phyloP scores from a whole-genome alignment of 1,140 invertebrate genomes.

The Leptoteleia sp. region DNA sequence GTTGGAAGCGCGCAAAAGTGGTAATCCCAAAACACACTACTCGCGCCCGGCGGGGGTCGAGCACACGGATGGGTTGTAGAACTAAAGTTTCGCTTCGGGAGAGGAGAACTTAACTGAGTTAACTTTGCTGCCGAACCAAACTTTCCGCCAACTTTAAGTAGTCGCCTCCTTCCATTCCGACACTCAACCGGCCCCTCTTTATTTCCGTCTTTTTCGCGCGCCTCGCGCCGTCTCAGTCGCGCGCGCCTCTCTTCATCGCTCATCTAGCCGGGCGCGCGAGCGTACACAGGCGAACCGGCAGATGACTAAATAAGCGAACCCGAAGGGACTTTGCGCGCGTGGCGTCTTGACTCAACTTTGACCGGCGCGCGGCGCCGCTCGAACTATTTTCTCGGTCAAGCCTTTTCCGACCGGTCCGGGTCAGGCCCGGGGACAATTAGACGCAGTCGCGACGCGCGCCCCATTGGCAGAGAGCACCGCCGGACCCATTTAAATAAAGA shows the following conservation, averaged over 20 bases:
- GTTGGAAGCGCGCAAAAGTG: slow-evolving; percentile 64
- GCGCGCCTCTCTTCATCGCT: slow-evolving; percentile 34
- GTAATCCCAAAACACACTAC: slow-evolving; percentile 73
- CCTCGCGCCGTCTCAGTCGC: slow-evolving; percentile 15
- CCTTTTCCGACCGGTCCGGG: too few species aligned
- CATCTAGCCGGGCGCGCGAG: slow-evolving; percentile 31
- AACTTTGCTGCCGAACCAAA: slow-evolving; percentile 81
- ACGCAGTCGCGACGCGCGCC: slow-evolving; percentile 3
- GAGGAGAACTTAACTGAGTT: slow-evolving; percentile 81
- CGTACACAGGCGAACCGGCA: too few species aligned
- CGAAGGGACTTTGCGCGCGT: slow-evolving; percentile 16
- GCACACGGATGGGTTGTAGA: slow-evolving; percentile 51
- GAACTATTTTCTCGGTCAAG: too few species aligned
- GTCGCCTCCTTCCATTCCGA: slow-evolving; percentile 73
- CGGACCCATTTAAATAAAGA: slow-evolving; percentile 41
- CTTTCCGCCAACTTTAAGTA: slow-evolving; percentile 81
- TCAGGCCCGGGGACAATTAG: slow-evolving; percentile 34
- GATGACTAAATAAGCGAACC: slow-evolving; percentile 33
- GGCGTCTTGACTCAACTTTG: slow-evolving; percentile 5
- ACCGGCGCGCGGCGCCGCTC: neutral
- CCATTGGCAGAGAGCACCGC: neutral
- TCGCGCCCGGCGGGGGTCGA: slow-evolving; percentile 58
- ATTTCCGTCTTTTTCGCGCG: slow-evolving; percentile 56
- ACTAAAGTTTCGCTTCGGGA: slow-evolving; percentile 78
- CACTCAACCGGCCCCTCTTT: slow-evolving; percentile 56